Base-by-base conservation (phyloP, 2,888 invertebrate genomes). In the Lacanobia oleracea region DNA sequence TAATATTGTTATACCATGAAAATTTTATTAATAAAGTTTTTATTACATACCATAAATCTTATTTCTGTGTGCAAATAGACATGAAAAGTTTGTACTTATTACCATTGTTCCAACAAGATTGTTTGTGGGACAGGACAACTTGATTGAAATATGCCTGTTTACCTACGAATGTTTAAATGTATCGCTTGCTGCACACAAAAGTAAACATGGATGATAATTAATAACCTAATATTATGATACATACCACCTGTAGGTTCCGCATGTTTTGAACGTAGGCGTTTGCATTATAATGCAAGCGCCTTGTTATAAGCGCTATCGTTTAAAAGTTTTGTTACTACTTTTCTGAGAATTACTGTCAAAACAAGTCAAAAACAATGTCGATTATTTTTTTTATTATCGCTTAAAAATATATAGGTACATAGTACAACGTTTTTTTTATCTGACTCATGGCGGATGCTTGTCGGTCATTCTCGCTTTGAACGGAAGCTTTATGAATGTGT, bases 381-480 rank as follows among this genome's bases (percentile, higher is more conserved):
- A 48, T 59, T 50, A 54, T 64, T 48, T 72, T 57, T 65, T 66
- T 67, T 27, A 43, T 54, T 81, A 86, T 79, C 85, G 50, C 45
- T 63, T 61, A 63, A 75, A 84, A 82, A 77, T 79, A 79, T 74
- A 69, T 75, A 33, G 33, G 4, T 33, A 81, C 70, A 69, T 50
- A 75, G 74, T 63, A 10, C 48, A 27, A 45, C 69, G 51, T 75
- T 76, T 64, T 56, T 79, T 76, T 85, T 87, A 85, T 87, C 78
- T 79, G 81, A 76, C 60, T 70, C 78, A 86, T 82, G 85, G 87
- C 94, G 95, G 95, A 95, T 95, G 95, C 92, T 92, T 91, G 92
- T 79, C 80, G 81, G 85, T 79, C 82, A 73, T 79, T 79, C 86
- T 87, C 85, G 85, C 85, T 79, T 80, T 77, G 72, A 73, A 82